Evolutionary conservation across 2,888 invertebrate species (phyloP), one percentile per base, ranked within the genome.

Genomic region (Caradrina kadenii): DNA sequence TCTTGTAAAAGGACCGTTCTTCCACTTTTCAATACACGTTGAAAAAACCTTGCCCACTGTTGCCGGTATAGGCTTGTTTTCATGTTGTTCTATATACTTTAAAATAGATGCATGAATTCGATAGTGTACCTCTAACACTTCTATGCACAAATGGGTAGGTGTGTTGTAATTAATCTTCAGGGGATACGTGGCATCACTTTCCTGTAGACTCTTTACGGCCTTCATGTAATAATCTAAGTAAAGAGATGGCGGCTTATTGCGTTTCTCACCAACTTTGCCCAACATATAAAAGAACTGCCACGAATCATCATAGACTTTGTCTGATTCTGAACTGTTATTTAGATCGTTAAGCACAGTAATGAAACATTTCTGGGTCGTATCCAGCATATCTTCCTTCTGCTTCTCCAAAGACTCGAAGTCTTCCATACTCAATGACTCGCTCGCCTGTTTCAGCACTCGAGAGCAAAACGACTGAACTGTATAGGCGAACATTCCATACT

Each of bases 251-350:
- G 97, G 96, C 78, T 97, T 97, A 80, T 97, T 97, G 71, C 97
- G 96, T 89, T 99, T 99, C 91, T 99, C 99, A 0, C 98, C 97
- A 63, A 99, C 98, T 96, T 99, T 99, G 0, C 99, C 99, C n/a
- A 99, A 95, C 98, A 99, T 99, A 89, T 99, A 99, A 91, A 98
- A 98, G 87, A 98, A 97, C 48, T 99, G 95, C 99, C 99, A 99
- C 69, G 98, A 96, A 88, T 99, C 99, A 88, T 99, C 99, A 77
- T 39, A 39, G 13, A 39, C 39, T 39, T 39, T 96, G 64, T 97
- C 97, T 0, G 95, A 91, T 78, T 96, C 96, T 63, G 89, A 91
- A 71, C 91, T 94, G 56, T 92, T 94, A 71, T 96, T 96, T 65
- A 97, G 96, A 80, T 97, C 96, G 65, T 96, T 96, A 69, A 97